These are phyloP conservation scores for Malurus elegans DNA, from an alignment of 2,113 vertebrate genomes.

Conservation along the genomic window DNA sequence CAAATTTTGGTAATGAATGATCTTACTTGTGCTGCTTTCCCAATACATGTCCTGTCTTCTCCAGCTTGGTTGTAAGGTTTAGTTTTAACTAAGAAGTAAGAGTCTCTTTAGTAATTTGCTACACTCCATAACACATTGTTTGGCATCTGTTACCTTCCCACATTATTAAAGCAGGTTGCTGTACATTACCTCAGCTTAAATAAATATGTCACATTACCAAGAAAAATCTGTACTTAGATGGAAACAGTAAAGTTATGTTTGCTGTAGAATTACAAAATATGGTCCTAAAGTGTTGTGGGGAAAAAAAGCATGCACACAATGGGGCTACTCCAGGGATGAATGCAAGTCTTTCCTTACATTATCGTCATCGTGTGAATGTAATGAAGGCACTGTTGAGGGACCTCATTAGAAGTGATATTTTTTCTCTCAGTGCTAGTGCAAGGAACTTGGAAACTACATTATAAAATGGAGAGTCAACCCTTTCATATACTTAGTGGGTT, in stretches of 20 bases:
- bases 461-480: neutral
- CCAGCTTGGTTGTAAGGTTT: neutral
- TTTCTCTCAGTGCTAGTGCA: neutral
- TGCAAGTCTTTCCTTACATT: neutral
- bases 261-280: neutral
- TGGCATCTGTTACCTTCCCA: slow-evolving; percentile 8
- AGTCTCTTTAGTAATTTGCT: neutral
- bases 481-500: slow-evolving; percentile 8
- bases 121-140: neutral
- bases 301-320: neutral
- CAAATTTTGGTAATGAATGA: neutral
- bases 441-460: slow-evolving; percentile 10
- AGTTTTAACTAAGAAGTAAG: neutral
- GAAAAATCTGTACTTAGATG: slow-evolving; percentile 16
- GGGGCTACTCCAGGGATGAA: neutral
- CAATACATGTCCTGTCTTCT: neutral
- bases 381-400: slow-evolving; percentile 15
- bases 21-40: neutral
- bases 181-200: neutral
- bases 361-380: neutral
- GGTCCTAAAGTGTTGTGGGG: neutral
- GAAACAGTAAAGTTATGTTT: slow-evolving; percentile 1
- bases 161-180: slow-evolving; percentile 16
- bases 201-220: slow-evolving; percentile 35
- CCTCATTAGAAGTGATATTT: slow-evolving; percentile 5